These are phyloP conservation scores for Kryptopterus vitreolus DNA, from an alignment of 2,797 vertebrate genomes.

Conservation along the genomic window DNA sequence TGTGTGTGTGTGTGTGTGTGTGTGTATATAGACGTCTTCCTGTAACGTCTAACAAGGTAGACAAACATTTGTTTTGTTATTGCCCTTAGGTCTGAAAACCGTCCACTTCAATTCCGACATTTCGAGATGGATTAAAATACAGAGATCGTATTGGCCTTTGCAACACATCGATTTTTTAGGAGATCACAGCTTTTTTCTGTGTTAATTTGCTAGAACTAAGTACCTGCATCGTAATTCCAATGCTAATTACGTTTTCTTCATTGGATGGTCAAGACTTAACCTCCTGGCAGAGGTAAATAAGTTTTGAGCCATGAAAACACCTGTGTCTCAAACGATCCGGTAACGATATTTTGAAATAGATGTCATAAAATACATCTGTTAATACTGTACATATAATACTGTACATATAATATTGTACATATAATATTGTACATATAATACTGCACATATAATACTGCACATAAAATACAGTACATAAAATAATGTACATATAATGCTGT, in stretches of 20 bases:
- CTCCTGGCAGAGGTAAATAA: conserved; percentile 2
- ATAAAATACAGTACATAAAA: too few species aligned
- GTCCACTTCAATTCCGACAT: neutral
- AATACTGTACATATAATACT: too few species aligned
- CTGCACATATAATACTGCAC: too few species aligned
- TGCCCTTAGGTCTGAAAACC: neutral
- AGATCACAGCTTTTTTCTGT: neutral
- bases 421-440: too few species aligned
- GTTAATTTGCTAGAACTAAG: conserved; percentile 15
- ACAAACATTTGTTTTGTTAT: conserved; percentile 1
- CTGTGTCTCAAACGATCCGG: neutral
- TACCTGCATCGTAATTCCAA: neutral
- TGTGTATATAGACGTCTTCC: neutral
- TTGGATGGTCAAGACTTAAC: neutral
- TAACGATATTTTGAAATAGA: too few species aligned
- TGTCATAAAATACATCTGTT: too few species aligned
- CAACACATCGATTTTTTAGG: conserved; percentile 1
- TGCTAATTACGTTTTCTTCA: neutral
- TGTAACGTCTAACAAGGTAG: conserved; percentile 17
- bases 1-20: neutral
- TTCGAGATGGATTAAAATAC: conserved; percentile 1
- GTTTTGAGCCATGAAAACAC: neutral
- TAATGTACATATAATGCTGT: too few species aligned
- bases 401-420: too few species aligned
- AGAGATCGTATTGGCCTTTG: neutral